These are phyloP conservation scores for Holothuria glaberrima DNA, from an alignment of 35 echinoderm and acorn worm species.

Conservation along the genomic window DNA sequence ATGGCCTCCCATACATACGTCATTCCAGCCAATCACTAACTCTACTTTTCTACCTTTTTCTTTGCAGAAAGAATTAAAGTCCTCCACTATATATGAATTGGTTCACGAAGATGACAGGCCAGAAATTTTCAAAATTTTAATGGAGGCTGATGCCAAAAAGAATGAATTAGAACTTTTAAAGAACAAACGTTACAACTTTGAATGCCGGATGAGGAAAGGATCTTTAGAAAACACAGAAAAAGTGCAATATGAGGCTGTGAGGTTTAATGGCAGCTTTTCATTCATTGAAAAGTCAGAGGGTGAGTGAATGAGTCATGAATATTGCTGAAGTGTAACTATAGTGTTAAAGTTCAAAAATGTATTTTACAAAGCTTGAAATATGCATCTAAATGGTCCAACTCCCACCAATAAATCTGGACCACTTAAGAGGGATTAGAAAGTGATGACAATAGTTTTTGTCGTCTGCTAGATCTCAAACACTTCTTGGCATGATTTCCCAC, in stretches of 20 bases:
- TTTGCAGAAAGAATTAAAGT: conserved; percentile 83
- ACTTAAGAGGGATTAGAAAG: too few relatives aligned
- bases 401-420: too few relatives aligned
- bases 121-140: conserved; percentile 95
- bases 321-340: too few relatives aligned
- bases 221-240: conserved; percentile 63
- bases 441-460: too few relatives aligned
- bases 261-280: conserved; percentile 88
- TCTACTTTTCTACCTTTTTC: not conserved
- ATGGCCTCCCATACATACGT: not conserved
- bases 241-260: conserved; percentile 77
- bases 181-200: conserved; percentile 71
- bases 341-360: too few relatives aligned
- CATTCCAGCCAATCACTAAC: too few relatives aligned
- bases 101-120: conserved; percentile 93
- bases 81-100: conserved; percentile 90
- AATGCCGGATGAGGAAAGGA: conserved; percentile 78
- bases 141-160: conserved; percentile 70
- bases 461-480: too few relatives aligned
- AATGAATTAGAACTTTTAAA: conserved; percentile 53
- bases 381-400: too few relatives aligned
- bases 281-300: conserved; percentile 68
- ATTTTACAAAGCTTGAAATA: too few relatives aligned
- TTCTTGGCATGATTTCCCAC: too few relatives aligned
- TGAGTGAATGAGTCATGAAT: not conserved